A percentile compares a stretch with the other conserved stretches of the same genome.
phyloP scores from a whole-genome alignment of 2,888 invertebrate species.

The Nymphalis polychloros region DNA sequence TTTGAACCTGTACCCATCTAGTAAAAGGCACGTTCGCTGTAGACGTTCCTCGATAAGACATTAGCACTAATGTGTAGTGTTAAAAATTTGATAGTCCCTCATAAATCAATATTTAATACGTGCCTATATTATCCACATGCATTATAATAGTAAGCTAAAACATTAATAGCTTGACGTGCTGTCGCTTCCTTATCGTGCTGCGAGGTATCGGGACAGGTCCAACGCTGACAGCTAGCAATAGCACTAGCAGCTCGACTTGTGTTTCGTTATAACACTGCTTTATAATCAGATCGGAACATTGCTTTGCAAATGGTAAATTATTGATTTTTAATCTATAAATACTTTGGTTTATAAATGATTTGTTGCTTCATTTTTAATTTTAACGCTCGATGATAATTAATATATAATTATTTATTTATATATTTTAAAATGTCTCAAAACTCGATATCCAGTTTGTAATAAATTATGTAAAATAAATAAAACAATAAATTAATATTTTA shows the following conservation, averaged over 20 bases:
- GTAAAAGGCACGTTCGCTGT: background rate
- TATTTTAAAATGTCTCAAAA: too few relatives aligned
- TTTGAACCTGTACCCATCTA: background rate
- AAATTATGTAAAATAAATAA: too few relatives aligned
- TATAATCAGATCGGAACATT: background rate
- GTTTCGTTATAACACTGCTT: conserved; percentile 18
- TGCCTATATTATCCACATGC: conserved; percentile 7
- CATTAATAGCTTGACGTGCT: conserved; percentile 24
- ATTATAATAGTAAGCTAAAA: conserved; percentile 25
- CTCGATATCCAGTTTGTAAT: too few relatives aligned
- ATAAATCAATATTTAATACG: conserved; percentile 12
- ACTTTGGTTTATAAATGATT: background rate
- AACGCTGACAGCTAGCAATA: conserved; percentile 20
- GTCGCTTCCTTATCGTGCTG: conserved; percentile 27
- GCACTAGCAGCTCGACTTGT: conserved; percentile 16
- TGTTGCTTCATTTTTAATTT: too few relatives aligned
- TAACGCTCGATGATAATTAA: too few relatives aligned
- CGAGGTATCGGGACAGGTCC: conserved; percentile 15
- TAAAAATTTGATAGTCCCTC: conserved; percentile 5
- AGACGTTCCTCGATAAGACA: conserved; percentile 1
- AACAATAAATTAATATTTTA: too few relatives aligned
- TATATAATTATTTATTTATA: too few relatives aligned
- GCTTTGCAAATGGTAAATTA: background rate
- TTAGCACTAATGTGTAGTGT: background rate
- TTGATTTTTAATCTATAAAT: background rate